phyloP scores from a whole-genome alignment of 1,140 invertebrate species.

The Luehdorfia chinensis region DNA sequence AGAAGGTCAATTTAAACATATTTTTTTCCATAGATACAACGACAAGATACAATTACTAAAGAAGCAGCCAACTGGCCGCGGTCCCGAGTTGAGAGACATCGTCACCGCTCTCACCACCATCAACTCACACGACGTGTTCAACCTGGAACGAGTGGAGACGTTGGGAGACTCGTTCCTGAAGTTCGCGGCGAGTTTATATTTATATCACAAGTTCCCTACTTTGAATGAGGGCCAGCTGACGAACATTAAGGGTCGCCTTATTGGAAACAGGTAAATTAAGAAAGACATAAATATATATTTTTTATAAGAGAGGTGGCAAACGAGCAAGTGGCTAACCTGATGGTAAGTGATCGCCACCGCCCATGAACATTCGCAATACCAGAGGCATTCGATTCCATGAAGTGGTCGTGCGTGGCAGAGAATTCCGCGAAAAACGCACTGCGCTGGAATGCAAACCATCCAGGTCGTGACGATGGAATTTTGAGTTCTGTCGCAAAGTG shows the following conservation, averaged over 20 bases:
- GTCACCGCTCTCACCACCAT: slow-evolving; percentile 85
- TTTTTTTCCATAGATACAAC: slow-evolving; percentile 42
- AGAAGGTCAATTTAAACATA: no score
- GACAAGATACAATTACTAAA: slow-evolving; percentile 43
- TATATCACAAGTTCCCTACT: slow-evolving; percentile 83
- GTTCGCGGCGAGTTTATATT: slow-evolving; percentile 84
- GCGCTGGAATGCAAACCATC: no score
- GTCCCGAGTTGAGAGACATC: slow-evolving; percentile 63
- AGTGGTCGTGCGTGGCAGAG: no score
- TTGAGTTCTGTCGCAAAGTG: no score
- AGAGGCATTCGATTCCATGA: no score
- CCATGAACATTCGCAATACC: no score
- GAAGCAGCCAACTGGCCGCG: slow-evolving; percentile 25
- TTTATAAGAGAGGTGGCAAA: no score
- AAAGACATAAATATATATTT: no score
- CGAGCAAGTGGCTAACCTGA: no score
- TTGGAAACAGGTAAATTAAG: slow-evolving; percentile 86
- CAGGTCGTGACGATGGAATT: no score
- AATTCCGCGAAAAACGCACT: no score
- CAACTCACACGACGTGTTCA: slow-evolving; percentile 85
- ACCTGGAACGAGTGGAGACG: slow-evolving; percentile 90
- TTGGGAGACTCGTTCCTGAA: slow-evolving; percentile 95
- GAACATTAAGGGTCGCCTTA: slow-evolving; percentile 83
- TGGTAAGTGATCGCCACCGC: no score
- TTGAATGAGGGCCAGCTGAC: slow-evolving; percentile 89